phyloP scores from a whole-genome alignment of 2,888 invertebrate genomes.

The Perizoma flavofasciatum region DNA sequence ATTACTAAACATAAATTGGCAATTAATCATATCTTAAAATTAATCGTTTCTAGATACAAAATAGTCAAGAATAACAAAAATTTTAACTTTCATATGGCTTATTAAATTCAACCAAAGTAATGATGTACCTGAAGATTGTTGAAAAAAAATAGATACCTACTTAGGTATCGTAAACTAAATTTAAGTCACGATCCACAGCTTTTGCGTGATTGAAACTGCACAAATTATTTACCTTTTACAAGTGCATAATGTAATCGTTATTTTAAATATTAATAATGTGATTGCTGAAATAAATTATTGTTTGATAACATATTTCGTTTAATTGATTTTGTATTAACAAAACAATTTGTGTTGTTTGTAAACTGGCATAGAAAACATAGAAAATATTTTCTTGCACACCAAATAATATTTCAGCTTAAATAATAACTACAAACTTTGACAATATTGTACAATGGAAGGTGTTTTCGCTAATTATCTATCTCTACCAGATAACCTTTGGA shows the following conservation, averaged over 20 bases:
- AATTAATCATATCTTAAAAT: slow-evolving; percentile 17
- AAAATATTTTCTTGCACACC: no score
- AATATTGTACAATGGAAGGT: no score
- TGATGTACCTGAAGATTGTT: slow-evolving; percentile 57
- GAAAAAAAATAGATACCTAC: slow-evolving; percentile 11
- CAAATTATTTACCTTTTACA: slow-evolving; percentile 34
- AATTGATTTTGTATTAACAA: slow-evolving; percentile 3
- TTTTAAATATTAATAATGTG: slow-evolving; percentile 23
- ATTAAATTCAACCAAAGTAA: slow-evolving; percentile 59
- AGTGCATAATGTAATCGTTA: slow-evolving; percentile 32
- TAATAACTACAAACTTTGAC: no score
- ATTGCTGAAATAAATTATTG: slow-evolving; percentile 37
- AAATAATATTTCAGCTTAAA: no score
- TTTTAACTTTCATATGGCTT: slow-evolving; percentile 33
- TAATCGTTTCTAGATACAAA: slow-evolving; percentile 24
- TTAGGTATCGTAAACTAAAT: slow-evolving; percentile 9
- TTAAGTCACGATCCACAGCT: slow-evolving; percentile 35
- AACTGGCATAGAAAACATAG: no score
- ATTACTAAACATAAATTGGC: slow-evolving; percentile 1
- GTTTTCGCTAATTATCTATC: no score
- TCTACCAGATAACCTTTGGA: no score
- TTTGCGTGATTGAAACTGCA: slow-evolving; percentile 40
- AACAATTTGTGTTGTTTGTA: no score
- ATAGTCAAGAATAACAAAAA: slow-evolving; percentile 27
- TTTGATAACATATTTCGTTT: slow-evolving; percentile 25